Evolutionary conservation across 2,888 invertebrate species (phyloP).

Genomic region (Volucella inanis): DNA sequence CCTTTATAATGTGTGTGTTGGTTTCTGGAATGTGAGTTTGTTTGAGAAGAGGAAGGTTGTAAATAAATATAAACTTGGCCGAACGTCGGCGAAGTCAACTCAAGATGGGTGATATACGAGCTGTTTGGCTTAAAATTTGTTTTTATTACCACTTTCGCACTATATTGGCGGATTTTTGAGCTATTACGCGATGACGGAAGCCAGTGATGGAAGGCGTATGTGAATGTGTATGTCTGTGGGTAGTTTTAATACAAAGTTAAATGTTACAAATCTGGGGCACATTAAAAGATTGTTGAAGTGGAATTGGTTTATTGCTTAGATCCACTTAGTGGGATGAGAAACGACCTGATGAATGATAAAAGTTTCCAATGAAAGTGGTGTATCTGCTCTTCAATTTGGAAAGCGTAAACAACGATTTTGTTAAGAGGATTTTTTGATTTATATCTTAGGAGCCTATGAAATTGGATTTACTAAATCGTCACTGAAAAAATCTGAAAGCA

Average conservation of each 20-base stretch:
- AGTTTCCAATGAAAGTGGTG: constrained; percentile 37
- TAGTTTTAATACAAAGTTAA: constrained; percentile 64
- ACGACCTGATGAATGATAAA: constrained; percentile 44
- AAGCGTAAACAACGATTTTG: constrained; percentile 33
- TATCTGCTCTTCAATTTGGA: constrained; percentile 16
- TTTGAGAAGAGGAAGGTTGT: background rate
- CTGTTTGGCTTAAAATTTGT: constrained; percentile 68
- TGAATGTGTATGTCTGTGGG: constrained; percentile 4
- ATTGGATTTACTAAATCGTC: background rate
- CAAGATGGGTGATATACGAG: constrained; percentile 52
- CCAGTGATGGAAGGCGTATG: constrained; percentile 46
- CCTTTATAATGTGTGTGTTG: constrained; percentile 41
- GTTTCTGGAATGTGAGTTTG: constrained; percentile 9
- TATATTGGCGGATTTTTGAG: constrained; percentile 11
- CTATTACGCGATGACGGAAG: constrained; percentile 22
- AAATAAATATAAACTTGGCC: constrained; percentile 47
- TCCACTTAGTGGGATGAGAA: constrained; percentile 32
- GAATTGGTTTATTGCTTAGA: constrained; percentile 34
- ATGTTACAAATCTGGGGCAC: constrained; percentile 67
- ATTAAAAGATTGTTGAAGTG: constrained; percentile 22
- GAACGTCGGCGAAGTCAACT: background rate
- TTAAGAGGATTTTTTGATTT: constrained; percentile 44
- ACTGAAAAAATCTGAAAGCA: background rate
- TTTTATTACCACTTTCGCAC: constrained; percentile 71
- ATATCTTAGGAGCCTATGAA: constrained; percentile 28